Percentiles rank a stretch among this genome's conserved stretches.
These are phyloP conservation scores for Rhizomys pruinosus DNA, from an alignment of 2,113 vertebrate species.

Conservation along the genomic window DNA sequence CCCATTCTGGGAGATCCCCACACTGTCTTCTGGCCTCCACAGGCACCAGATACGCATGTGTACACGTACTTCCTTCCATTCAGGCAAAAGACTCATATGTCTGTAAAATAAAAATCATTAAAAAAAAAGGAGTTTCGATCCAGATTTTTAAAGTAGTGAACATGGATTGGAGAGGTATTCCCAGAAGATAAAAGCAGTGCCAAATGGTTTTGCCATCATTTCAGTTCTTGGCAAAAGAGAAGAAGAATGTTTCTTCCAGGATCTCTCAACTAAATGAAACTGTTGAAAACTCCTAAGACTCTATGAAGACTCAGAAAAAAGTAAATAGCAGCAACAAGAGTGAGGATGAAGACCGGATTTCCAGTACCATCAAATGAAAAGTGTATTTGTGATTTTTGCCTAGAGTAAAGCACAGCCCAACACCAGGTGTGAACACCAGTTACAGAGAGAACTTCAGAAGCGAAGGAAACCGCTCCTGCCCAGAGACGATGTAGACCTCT, in stretches of 20 bases:
- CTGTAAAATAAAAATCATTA: too few relatives aligned
- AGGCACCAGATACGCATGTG: too few relatives aligned
- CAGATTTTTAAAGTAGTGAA: slow-evolving; percentile 19
- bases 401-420: background rate
- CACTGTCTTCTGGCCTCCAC: too few relatives aligned
- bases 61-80: too few relatives aligned
- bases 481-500: slow-evolving; percentile 11
- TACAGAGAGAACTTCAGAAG: background rate
- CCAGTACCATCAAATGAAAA: background rate
- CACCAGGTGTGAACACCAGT: background rate
- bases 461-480: background rate
- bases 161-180: slow-evolving; percentile 37
- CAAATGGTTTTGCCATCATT: slow-evolving; percentile 35
- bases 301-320: slow-evolving; percentile 1
- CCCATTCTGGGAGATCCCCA: too few relatives aligned
- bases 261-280: background rate
- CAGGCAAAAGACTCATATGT: too few relatives aligned
- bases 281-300: background rate
- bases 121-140: background rate
- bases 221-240: slow-evolving; percentile 41
- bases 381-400: background rate
- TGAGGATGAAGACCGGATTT: background rate
- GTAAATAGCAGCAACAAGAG: background rate
- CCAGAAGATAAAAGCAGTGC: background rate
- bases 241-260: background rate